Evolutionary conservation across 1,140 invertebrate species (phyloP), one percentile per base, ranked within the genome.

Genomic region (Nephila pilipes): DNA sequence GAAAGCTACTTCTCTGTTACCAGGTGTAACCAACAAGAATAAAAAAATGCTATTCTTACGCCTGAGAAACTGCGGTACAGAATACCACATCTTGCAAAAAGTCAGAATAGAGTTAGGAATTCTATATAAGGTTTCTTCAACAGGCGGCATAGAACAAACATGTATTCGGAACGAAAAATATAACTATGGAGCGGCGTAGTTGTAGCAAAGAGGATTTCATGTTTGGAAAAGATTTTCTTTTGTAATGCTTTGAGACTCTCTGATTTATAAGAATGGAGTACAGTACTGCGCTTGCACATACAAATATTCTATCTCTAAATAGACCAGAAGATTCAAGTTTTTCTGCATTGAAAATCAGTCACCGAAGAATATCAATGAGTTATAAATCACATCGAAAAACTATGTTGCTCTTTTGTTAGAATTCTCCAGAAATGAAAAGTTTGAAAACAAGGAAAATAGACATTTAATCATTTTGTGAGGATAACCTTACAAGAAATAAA

Each of bases 21-120:
- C 69, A 75, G 69, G 32, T 75, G 69, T 1, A 75, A 14, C 20
- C 69, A 75, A 16, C 29, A 75, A 20, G 3, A 3, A 18, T 29
- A 36, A 32, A 65, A 65, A 65, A 18, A 75, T 20, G 14, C 29
- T 36, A 16, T 75, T 75, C 20, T 29, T 75, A 75, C 32, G 69
- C 12, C 14, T 20, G 29, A 36, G 29, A 36, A 75, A 18, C 5
- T 75, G 69, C 29, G 29, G 29, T 18, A 36, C 18, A 18, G 29
- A 16, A 32, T 36, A 32, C 69, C 69, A 36, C 29, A 75, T 75
- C 69, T 36, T 75, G 69, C 29, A 29, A 75, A 75, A 75, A 65
- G 63, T 29, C 63, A 65, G 63, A 32, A 75, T 29, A 75, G 32
- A 75, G 69, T 75, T 75, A 75, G 32, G 29, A 75, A 75, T 75